Conservation (phyloP, 2,113 vertebrate species). For the Psettodes erumei region DNA sequence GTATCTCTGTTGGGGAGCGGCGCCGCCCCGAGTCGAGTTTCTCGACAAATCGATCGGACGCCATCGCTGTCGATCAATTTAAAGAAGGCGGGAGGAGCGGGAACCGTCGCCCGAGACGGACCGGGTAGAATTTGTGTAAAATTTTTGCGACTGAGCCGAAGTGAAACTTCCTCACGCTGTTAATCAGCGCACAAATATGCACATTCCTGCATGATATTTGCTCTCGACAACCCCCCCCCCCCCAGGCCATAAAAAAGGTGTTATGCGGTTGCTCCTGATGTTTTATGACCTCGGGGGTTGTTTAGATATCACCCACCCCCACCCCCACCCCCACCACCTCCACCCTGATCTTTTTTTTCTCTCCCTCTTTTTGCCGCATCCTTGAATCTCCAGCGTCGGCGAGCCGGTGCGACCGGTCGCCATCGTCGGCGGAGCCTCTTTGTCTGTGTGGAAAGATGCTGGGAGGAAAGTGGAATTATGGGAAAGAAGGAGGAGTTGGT, state of each 20-base stretch:
- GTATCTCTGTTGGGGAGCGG: no score
- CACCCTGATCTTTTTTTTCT: no score
- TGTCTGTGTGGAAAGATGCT: constrained; percentile 74
- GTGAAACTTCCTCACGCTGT: no score
- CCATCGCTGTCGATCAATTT: no score
- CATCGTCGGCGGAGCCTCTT: constrained; percentile 66
- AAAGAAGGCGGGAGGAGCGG: no score
- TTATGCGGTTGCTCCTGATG: not conserved
- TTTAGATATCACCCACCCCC: no score
- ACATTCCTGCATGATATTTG: constrained; percentile 28
- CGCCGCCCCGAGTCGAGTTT: no score
- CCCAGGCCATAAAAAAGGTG: not conserved
- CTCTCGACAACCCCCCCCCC: constrained; percentile 20
- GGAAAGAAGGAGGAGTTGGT: constrained; percentile 27
- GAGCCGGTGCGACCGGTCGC: constrained; percentile 9
- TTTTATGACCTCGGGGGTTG: constrained; percentile 11
- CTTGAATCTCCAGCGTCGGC: not conserved
- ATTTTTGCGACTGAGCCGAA: no score
- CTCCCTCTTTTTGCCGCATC: constrained; percentile 5
- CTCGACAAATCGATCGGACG: no score
- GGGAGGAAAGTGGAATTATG: constrained; percentile 60
- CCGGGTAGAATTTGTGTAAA: no score
- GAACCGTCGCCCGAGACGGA: no score
- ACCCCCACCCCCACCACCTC: no score
- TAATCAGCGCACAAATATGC: constrained; percentile 45